Percentiles rank a stretch among this genome's conserved stretches.
These are phyloP conservation scores for Neofelis nebulosa DNA, from an alignment of 2,113 vertebrate genomes.

Conservation along the genomic window DNA sequence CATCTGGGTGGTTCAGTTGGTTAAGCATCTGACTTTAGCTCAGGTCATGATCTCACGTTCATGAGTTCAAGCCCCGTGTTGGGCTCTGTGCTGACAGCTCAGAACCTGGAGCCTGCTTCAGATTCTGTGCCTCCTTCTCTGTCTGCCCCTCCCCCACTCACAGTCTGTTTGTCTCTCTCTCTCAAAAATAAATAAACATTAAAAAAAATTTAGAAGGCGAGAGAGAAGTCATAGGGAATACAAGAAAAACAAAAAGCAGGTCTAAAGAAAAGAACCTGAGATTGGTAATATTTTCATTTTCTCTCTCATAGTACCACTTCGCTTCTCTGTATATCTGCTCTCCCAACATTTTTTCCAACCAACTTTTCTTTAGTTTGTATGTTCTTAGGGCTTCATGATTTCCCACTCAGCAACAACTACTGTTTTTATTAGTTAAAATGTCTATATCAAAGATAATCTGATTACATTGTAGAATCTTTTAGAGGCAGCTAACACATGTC, in stretches of 20 bases:
- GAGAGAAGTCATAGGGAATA: neutral
- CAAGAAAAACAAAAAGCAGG: neutral
- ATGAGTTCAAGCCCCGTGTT: too few relatives aligned
- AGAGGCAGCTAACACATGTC: neutral
- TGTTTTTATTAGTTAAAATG: neutral
- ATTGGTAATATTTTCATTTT: neutral
- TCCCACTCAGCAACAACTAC: neutral
- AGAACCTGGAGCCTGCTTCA: too few relatives aligned
- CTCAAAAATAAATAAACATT: too few relatives aligned
- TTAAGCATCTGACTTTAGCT: too few relatives aligned
- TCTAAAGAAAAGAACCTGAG: slow-evolving; percentile 3
- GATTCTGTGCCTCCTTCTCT: too few relatives aligned
- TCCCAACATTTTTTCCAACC: neutral
- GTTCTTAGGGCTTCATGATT: neutral
- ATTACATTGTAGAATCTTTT: slow-evolving; percentile 4
- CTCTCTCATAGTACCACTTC: neutral
- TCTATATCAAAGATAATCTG: neutral
- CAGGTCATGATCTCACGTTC: too few relatives aligned
- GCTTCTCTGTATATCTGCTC: neutral
- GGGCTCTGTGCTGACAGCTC: too few relatives aligned
- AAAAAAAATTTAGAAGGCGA: too few relatives aligned
- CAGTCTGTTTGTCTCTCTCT: too few relatives aligned
- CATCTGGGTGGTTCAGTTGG: too few relatives aligned
- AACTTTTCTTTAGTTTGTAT: neutral
- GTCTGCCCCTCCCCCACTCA: too few relatives aligned